Percentiles rank a stretch among this genome's conserved stretches.
These are phyloP conservation scores for Brachyptera putata DNA, from an alignment of 2,888 invertebrate genomes.

Conservation along the genomic window DNA sequence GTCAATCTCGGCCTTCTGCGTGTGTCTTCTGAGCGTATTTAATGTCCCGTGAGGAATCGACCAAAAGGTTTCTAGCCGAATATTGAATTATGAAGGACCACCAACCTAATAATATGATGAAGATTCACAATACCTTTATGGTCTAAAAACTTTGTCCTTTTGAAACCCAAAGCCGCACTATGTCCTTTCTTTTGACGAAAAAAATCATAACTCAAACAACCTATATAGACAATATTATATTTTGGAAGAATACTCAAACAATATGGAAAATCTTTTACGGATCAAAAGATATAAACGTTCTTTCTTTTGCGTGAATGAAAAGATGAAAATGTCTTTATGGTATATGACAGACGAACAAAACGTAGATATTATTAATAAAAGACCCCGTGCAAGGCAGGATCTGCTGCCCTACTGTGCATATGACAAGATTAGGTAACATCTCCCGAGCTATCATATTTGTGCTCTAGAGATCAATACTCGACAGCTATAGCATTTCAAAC, in stretches of 20 bases:
- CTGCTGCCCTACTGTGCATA: no score
- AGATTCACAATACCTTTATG: conserved; percentile 12
- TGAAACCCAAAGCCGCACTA: conserved; percentile 5
- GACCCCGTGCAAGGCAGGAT: no score
- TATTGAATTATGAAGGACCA: conserved; percentile 25
- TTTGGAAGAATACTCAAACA: conserved; percentile 12
- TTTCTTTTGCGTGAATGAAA: conserved; percentile 3
- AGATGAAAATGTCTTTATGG: conserved; percentile 6
- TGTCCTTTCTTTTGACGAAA: conserved; percentile 4
- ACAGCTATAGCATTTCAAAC: no score
- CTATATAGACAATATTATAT: conserved; percentile 15
- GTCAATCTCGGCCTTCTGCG: conserved; percentile 1
- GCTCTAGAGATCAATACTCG: no score
- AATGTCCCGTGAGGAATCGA: conserved; percentile 26
- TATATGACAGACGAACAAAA: conserved; percentile 5
- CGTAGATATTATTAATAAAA: conserved; percentile 17
- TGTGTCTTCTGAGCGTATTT: neutral
- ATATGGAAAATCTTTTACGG: conserved; percentile 17
- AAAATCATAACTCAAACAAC: conserved; percentile 18
- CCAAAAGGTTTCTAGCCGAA: conserved; percentile 1
- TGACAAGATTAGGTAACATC: no score
- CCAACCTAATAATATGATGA: no score
- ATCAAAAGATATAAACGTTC: conserved; percentile 11
- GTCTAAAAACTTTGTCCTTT: conserved; percentile 18
- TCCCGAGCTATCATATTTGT: no score